Evolutionary conservation across 2,888 invertebrate species (phyloP), one percentile per base, ranked within the genome.

Genomic region (Pterostichus niger): DNA sequence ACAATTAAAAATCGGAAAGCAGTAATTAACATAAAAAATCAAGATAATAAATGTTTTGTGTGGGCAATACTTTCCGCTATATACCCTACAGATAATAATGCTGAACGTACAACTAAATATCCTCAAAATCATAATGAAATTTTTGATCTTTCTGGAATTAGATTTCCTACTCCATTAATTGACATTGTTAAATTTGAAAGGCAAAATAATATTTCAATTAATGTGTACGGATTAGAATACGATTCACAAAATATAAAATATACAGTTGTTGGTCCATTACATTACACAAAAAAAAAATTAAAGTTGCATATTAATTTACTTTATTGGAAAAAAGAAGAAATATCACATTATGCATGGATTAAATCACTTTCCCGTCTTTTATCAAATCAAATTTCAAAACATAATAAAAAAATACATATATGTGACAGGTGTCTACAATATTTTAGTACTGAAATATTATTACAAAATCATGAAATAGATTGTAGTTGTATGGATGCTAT

Each of bases 1-100:
- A 17, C 4, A 1, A 59, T 78, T 11, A 15, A 33, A 15, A 24
- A 35, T 40, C 2, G 15, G 33, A 59, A 59, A 54, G 78, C 78
- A 13, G 17, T 56, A n/a, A 44, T 84, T 31, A 85, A 85, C 82
- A 80, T 85, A 0, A 40, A 84, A 59, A 85, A 85, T 82, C 2
- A 80, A 10, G 84, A 85, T 76, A 54, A 83, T 35, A 64, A 68
- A n/a, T 85, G 85, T 75, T 85, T 85, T 71, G 75, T 61, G 10
- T 85, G 84, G 85, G 31, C 84, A 35, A 59, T 85, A 52, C 31
- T 84, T 11, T 46, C 84, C 15, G 85, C 84, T 54, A 46, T 85
- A 49, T 80, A 56, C 44, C 84, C 84, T 2, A 68, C 54, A 9
- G 40, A 44, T 15, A 17, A 17, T 2, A 1, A 84, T 80, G 3